These are phyloP conservation scores for Spodoptera littoralis DNA, from an alignment of 2,888 invertebrate species.

Conservation along the genomic window DNA sequence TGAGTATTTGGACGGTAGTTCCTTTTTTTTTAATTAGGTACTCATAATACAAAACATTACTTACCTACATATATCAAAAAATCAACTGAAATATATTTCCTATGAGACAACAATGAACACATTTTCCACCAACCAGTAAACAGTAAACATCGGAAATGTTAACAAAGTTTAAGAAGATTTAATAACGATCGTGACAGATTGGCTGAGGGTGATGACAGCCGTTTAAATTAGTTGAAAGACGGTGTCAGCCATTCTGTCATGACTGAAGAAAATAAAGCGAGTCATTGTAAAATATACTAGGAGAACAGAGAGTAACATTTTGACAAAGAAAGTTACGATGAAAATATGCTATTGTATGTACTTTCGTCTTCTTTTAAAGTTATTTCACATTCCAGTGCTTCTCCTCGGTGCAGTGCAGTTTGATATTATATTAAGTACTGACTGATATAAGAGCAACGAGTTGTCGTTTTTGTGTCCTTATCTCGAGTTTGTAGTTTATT, in stretches of 20 bases:
- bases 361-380: not conserved
- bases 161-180: constrained; percentile 19
- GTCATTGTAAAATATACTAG: constrained; percentile 12
- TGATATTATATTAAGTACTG: too few species aligned
- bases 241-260: constrained; percentile 13
- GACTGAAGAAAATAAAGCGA: constrained; percentile 37
- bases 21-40: too few species aligned
- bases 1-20: too few species aligned
- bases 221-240: constrained; percentile 41
- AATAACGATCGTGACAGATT: constrained; percentile 29
- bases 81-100: not conserved
- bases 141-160: constrained; percentile 13
- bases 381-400: not conserved
- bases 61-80: too few species aligned
- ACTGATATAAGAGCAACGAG: too few species aligned
- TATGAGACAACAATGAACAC: not conserved
- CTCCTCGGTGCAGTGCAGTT: not conserved
- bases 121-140: constrained; percentile 1
- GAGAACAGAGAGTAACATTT: constrained; percentile 10
- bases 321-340: constrained; percentile 7
- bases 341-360: constrained; percentile 1
- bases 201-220: constrained; percentile 17
- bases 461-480: too few species aligned
- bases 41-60: too few species aligned
- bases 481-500: too few species aligned